phyloP scores from a whole-genome alignment of 2,113 vertebrate genomes.

The Indicator maculatus region DNA sequence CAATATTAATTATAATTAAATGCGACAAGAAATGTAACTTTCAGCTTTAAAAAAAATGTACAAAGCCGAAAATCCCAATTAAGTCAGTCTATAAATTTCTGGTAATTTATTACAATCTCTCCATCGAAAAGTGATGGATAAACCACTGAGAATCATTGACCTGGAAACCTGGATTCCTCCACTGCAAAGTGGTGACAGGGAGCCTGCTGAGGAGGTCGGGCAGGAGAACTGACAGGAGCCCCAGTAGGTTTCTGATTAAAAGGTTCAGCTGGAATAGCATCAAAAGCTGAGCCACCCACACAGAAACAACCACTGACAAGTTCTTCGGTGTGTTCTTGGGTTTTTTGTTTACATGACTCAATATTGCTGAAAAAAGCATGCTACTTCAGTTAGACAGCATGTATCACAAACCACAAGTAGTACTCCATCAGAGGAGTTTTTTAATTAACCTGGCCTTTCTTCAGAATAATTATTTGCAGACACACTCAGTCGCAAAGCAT shows the following conservation, averaged over 20 bases:
- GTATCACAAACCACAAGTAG: background rate
- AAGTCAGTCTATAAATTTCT: background rate
- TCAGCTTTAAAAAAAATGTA: background rate
- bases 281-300: background rate
- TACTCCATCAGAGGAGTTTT: background rate
- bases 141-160: slow-evolving; percentile 8
- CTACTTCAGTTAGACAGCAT: background rate
- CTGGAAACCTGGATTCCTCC: background rate
- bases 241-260: background rate
- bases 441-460: background rate
- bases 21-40: background rate
- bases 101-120: background rate
- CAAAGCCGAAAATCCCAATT: background rate
- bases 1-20: background rate
- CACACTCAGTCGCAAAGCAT: background rate
- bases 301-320: background rate
- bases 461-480: slow-evolving; percentile 1
- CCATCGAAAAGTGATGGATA: background rate
- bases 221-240: background rate
- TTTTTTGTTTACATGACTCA: background rate
- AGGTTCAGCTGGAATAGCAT: background rate
- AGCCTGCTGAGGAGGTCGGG: background rate
- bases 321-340: background rate
- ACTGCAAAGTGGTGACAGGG: background rate
- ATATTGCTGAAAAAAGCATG: background rate